Base-by-base conservation (phyloP, 2,113 vertebrate genomes). In the Aspidoscelis tigris region DNA sequence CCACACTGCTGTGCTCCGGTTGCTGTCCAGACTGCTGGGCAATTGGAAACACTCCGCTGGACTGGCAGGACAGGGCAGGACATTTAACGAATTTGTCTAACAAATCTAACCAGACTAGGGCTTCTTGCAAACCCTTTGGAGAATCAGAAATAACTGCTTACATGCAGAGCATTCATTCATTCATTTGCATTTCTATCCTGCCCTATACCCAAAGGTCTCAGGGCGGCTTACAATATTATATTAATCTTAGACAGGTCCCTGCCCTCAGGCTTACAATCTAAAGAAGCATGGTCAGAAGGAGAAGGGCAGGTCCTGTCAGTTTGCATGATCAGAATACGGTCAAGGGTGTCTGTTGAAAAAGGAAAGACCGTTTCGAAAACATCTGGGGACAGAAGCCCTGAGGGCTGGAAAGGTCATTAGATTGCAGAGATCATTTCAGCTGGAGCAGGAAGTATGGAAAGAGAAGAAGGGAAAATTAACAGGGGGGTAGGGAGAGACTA, bases 291-390 rank as follows among this genome's bases (percentile, higher is more conserved):
- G 7, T 39, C 20, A 22, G 39, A 65, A 3, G 22, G 41, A 16
- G 8, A 50, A 2, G 33, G 26, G 65, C 65, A 1, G 7, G 20
- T 87, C 82, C 87, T 92, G 86, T 77, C 90, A 89, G 82, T 4
- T 5, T 10, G 84, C 90, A 47, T 50, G 87, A 86, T 44, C 5
- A 1, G 70, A 82, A 79, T 50, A 69, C 75, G 79, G 84, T 39
- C 9, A 66, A 58, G 77, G 22, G 18, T 71, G 61, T 69, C 47
- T 85, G 86, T 88, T 89, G 84, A 89, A 33, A 72, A 84, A 70
- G 82, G 47, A 76, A 71, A 55, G 50, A 24, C 47, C 14, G 21
- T 47, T 74, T 47, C 11, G 0, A 3, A 78, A 24, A 65, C 43
- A 33, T 87, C 78, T 76, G 66, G 58, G 16, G 39, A 64, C 86